Evolutionary conservation across 2,797 vertebrate genomes (phyloP).

Genomic region (Loriculus beryllinus): DNA sequence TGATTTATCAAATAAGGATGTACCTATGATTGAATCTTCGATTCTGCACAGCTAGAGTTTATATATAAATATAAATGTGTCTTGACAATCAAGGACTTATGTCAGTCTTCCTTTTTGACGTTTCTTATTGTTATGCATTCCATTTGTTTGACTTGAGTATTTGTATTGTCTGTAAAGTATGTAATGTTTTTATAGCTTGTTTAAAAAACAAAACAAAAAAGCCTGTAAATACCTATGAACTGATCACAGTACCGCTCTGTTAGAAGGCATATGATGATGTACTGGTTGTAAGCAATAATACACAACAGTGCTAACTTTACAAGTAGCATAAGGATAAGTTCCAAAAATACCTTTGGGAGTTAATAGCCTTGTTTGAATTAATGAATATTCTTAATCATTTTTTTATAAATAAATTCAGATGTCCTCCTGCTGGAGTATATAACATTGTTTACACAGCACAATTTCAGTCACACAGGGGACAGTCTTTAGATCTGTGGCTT

Average conservation of each 20-base stretch:
- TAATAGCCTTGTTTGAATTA: slow-evolving; percentile 74
- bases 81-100: slow-evolving; percentile 91
- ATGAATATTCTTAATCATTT: slow-evolving; percentile 71
- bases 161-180: slow-evolving; percentile 90
- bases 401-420: slow-evolving; percentile 73
- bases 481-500: slow-evolving; percentile 69
- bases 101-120: slow-evolving; percentile 80
- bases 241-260: slow-evolving; percentile 77
- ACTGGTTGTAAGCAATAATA: slow-evolving; percentile 84
- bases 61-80: slow-evolving; percentile 85
- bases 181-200: slow-evolving; percentile 87
- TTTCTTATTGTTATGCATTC: slow-evolving; percentile 88
- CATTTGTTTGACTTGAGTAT: slow-evolving; percentile 85
- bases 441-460: slow-evolving; percentile 80
- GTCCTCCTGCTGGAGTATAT: slow-evolving; percentile 75
- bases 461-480: slow-evolving; percentile 73
- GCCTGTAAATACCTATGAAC: slow-evolving; percentile 77
- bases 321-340: slow-evolving; percentile 79
- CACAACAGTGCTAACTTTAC: slow-evolving; percentile 77
- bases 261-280: slow-evolving; percentile 76
- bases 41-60: slow-evolving; percentile 85
- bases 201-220: slow-evolving; percentile 70
- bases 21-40: slow-evolving; percentile 82
- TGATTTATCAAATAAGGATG: slow-evolving; percentile 81
- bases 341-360: slow-evolving; percentile 78